Evolutionary conservation across 2,888 invertebrate genomes (phyloP).

Genomic region (Leucozona laternaria): DNA sequence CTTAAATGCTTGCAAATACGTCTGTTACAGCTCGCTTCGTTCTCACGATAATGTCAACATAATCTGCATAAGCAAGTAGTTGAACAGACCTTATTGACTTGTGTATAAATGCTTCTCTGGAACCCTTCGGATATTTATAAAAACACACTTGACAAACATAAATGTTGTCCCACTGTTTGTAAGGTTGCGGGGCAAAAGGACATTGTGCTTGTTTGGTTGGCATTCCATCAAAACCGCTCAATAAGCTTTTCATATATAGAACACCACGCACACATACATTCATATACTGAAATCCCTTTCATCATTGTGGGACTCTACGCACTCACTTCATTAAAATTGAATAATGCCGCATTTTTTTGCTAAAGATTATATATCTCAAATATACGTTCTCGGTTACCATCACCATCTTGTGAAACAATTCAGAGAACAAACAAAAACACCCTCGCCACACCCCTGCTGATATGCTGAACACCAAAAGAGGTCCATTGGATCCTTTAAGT

Average conservation of each 20-base stretch:
- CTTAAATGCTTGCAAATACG: too few species aligned
- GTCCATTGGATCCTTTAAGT: constrained; percentile 21
- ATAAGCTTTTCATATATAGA: constrained; percentile 6
- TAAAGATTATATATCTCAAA: background rate
- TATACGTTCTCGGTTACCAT: constrained; percentile 10
- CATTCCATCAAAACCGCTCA: constrained; percentile 28
- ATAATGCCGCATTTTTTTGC: background rate
- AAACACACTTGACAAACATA: too few species aligned
- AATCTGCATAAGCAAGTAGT: too few species aligned
- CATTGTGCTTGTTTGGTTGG: background rate
- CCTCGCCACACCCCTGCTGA: background rate
- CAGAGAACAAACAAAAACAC: constrained; percentile 36
- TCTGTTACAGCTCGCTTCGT: too few species aligned
- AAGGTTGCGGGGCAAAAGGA: too few species aligned
- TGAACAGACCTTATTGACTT: too few species aligned
- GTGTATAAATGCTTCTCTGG: too few species aligned
- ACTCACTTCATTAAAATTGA: constrained; percentile 56
- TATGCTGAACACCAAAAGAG: background rate
- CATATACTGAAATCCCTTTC: background rate
- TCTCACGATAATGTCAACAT: too few species aligned
- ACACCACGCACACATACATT: background rate
- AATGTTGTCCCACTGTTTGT: background rate
- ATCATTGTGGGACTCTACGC: background rate
- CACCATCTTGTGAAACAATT: constrained; percentile 34
- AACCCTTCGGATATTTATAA: too few species aligned